Evolutionary conservation across 1,140 invertebrate genomes (phyloP).

Genomic region (Lasaia peninsularis): DNA sequence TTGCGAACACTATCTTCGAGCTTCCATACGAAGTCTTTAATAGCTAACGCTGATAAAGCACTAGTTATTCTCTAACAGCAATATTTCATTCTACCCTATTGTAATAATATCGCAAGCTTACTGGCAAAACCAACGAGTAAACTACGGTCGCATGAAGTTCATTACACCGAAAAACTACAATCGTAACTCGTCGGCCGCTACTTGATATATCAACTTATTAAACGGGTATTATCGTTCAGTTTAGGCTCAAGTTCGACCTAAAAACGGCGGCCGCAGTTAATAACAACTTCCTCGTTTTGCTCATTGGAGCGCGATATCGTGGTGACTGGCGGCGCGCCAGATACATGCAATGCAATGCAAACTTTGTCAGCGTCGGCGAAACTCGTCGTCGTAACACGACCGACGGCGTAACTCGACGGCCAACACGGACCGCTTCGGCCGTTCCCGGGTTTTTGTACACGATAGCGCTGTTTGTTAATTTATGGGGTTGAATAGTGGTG

Average conservation of each 20-base stretch:
- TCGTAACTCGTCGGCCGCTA: background rate
- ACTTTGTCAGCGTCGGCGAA: background rate
- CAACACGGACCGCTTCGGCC: too few species aligned
- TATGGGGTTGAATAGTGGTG: background rate
- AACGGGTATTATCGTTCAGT: background rate
- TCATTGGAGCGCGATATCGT: constrained; percentile 3
- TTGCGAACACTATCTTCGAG: too few species aligned
- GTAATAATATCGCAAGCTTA: too few species aligned
- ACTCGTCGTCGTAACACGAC: too few species aligned
- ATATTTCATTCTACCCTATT: too few species aligned
- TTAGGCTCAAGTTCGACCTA: constrained; percentile 4
- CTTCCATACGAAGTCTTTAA: too few species aligned
- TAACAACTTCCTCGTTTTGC: constrained; percentile 12
- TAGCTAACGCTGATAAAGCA: too few species aligned
- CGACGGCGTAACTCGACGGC: too few species aligned
- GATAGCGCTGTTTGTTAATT: background rate
- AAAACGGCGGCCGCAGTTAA: constrained; percentile 7
- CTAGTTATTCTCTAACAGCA: too few species aligned
- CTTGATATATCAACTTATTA: background rate
- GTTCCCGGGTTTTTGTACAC: background rate
- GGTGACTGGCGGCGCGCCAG: constrained; percentile 8
- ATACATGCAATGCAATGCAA: constrained; percentile 9
- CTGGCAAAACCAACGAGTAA: too few species aligned
- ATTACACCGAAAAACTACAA: background rate
- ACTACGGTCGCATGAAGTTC: too few species aligned